Percentiles rank a stretch among this genome's conserved stretches.
These are phyloP conservation scores for Mizuhopecten yessoensis DNA, from an alignment of 1,140 invertebrate species.

Conservation along the genomic window DNA sequence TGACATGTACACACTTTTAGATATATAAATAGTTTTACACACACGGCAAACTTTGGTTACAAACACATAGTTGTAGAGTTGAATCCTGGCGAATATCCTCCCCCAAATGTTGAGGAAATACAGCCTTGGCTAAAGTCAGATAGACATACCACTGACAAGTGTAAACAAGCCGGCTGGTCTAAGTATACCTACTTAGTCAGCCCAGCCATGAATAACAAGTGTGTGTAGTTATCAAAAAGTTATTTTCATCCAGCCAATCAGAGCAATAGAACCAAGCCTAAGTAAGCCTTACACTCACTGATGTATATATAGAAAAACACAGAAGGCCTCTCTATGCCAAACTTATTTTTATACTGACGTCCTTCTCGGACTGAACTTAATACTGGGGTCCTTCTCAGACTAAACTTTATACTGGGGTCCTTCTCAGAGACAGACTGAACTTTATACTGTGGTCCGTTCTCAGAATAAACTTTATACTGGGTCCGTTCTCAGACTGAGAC, in stretches of 20 bases:
- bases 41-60: background rate
- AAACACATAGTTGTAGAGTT: background rate
- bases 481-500: no score
- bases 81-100: background rate
- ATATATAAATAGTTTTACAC: background rate
- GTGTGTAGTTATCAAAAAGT: constrained; percentile 33
- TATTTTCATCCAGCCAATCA: constrained; percentile 33
- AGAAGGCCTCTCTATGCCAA: no score
- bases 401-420: no score
- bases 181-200: background rate
- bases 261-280: background rate
- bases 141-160: background rate
- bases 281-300: background rate
- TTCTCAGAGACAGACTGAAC: no score
- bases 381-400: no score
- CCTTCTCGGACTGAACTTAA: no score
- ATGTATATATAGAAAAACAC: background rate
- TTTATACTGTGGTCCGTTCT: no score
- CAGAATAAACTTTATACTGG: no score
- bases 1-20: background rate
- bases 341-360: no score
- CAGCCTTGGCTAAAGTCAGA: background rate
- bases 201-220: constrained; percentile 20
- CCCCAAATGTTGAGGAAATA: background rate
- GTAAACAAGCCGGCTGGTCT: background rate